Base-by-base conservation (phyloP, 2,797 vertebrate species). In the Gymnoscopelus braueri region DNA sequence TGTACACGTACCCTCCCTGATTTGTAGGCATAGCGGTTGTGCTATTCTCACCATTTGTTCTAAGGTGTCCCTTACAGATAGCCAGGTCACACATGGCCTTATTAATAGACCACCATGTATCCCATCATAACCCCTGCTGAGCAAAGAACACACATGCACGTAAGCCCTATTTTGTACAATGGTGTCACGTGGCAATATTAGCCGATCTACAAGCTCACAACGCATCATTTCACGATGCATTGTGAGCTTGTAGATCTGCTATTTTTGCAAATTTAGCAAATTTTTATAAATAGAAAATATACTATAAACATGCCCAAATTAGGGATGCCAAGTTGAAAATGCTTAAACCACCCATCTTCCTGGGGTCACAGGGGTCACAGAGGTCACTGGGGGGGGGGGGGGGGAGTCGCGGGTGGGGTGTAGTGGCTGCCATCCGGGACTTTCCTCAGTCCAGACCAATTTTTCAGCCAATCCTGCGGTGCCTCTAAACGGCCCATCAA, bases 401-500 rank as follows among this genome's bases (percentile, higher is more conserved):
- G 59, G 44, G 10, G 51, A 56, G 74, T 63, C 67, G 2, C 15
- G 10, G 39, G 8, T 15, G 61, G 60, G 44, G 50, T 15, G 51
- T 26, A 24, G 60, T 65, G 56, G 39, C 39, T 35, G 32, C 32
- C 32, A 35, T 35, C 8, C 2, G 39, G 7, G 32, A 7, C 39
- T 8, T 39, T 9, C 63, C 2, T 26, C 39, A 50, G 64, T 49
- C 50, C 24, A 57, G 75, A 74, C 75, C 68, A 4, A 73, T 73
- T 67, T 72, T 60, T 55, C 77, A 62, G 68, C 78, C 78, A 51
- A 61, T 85, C 79, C 83, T 44, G 88, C 91, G 84, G 92, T 82
- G 84, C 90, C 87, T 87, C 90, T 95, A 95, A 97, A 95, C 94
- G 93, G 94, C 95, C 95, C 95, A 93, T 96, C 96, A 95, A 94